A percentile compares a stretch with the other conserved stretches of the same genome.
Conservation (phyloP, 2,113 vertebrate species). For the Chunga burmeisteri region DNA sequence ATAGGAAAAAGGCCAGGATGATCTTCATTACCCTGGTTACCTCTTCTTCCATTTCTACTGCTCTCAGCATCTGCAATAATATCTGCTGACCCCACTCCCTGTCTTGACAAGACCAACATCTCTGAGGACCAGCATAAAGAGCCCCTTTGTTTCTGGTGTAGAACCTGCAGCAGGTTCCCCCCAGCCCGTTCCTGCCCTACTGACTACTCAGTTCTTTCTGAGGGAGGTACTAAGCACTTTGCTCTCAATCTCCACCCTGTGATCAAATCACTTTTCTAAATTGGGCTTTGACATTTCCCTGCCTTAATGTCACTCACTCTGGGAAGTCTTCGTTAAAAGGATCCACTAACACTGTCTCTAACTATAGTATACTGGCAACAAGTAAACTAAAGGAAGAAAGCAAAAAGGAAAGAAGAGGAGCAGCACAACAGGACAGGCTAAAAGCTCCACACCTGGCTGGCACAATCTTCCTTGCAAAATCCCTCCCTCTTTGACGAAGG, state of each 20-base stretch:
- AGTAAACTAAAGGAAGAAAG: neutral
- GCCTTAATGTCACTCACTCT: neutral
- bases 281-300: conserved; percentile 36
- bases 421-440: neutral
- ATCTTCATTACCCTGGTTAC: neutral
- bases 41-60: neutral
- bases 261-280: conserved; percentile 27
- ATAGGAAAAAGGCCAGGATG: neutral
- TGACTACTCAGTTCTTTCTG: neutral
- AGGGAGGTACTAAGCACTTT: neutral
- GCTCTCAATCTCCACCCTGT: neutral
- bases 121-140: neutral
- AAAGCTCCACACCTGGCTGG: neutral
- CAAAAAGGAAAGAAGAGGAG: neutral
- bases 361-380: neutral
- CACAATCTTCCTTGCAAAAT: neutral
- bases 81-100: neutral
- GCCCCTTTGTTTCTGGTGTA: neutral
- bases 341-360: neutral
- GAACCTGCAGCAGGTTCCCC: neutral
- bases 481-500: neutral
- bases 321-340: neutral
- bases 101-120: neutral
- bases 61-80: neutral
- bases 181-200: neutral